Conservation (phyloP, 2,888 invertebrate genomes). For the Orchestes rusci region DNA sequence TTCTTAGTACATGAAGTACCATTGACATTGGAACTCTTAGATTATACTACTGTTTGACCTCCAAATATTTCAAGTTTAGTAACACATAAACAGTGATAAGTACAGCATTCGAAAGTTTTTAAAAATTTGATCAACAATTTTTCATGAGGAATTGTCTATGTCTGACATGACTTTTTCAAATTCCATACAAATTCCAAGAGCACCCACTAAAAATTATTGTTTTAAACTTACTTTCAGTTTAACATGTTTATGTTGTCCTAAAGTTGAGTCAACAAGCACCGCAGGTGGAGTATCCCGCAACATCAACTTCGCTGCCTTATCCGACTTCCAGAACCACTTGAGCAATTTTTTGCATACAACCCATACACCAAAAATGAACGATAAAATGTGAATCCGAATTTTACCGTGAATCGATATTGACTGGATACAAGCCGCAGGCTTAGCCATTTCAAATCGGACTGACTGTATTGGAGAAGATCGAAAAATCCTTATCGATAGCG, state of each 20-base stretch:
- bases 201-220: too few species aligned
- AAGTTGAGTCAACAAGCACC: constrained; percentile 51
- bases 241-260: constrained; percentile 57
- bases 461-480: too few species aligned
- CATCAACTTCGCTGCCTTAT: constrained; percentile 41
- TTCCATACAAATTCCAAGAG: too few species aligned
- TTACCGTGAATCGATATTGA: constrained; percentile 46
- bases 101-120: too few species aligned
- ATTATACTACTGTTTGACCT: too few species aligned
- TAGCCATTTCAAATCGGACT: constrained; percentile 22
- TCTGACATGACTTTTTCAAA: too few species aligned
- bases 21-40: too few species aligned
- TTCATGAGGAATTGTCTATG: too few species aligned
- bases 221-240: constrained; percentile 61
- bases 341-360: constrained; percentile 45
- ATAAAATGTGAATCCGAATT: constrained; percentile 45
- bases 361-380: constrained; percentile 48
- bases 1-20: too few species aligned
- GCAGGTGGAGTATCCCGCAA: constrained; percentile 52
- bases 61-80: too few species aligned
- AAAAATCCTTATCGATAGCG: constrained; percentile 11
- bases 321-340: constrained; percentile 48
- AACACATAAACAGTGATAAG: too few species aligned
- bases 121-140: too few species aligned
- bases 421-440: constrained; percentile 39